Conservation (phyloP, 2,113 vertebrate genomes). For the Meriones unguiculatus region DNA sequence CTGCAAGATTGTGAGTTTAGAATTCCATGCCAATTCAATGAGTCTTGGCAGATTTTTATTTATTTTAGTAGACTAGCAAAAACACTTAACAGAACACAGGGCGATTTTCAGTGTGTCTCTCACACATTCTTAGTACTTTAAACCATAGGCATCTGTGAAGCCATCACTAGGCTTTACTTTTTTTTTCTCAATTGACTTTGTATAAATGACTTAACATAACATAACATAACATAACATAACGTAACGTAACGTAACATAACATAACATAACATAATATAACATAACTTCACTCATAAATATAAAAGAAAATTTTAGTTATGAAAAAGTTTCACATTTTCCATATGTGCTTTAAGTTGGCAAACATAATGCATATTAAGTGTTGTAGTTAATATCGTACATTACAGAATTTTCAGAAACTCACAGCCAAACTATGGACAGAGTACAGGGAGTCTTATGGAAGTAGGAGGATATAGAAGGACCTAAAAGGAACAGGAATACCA, state of each 20-base stretch:
- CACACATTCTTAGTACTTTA: neutral
- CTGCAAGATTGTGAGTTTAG: constrained; percentile 53
- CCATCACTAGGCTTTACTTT: constrained; percentile 50
- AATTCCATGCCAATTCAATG: neutral
- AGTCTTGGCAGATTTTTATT: constrained; percentile 37
- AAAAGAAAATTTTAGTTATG: constrained; percentile 40
- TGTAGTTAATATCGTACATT: neutral
- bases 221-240: neutral
- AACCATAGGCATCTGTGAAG: neutral
- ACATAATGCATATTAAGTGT: neutral
- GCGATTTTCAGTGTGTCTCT: neutral
- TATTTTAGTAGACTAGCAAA: constrained; percentile 45
- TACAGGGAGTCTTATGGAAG: no score
- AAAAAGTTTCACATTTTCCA: neutral
- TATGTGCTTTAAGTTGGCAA: constrained; percentile 32
- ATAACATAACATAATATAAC: neutral
- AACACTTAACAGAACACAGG: constrained; percentile 46
- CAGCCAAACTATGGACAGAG: no score
- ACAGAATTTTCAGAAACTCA: neutral
- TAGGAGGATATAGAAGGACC: no score
- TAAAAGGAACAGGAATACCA: no score
- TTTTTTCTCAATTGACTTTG: constrained; percentile 1
- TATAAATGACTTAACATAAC: neutral
- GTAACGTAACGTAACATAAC: no score
- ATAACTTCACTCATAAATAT: constrained; percentile 64